Percentiles rank a stretch among this genome's conserved stretches.
Conservation (phyloP, 2,113 vertebrate species). For the Mohoua ochrocephala region DNA sequence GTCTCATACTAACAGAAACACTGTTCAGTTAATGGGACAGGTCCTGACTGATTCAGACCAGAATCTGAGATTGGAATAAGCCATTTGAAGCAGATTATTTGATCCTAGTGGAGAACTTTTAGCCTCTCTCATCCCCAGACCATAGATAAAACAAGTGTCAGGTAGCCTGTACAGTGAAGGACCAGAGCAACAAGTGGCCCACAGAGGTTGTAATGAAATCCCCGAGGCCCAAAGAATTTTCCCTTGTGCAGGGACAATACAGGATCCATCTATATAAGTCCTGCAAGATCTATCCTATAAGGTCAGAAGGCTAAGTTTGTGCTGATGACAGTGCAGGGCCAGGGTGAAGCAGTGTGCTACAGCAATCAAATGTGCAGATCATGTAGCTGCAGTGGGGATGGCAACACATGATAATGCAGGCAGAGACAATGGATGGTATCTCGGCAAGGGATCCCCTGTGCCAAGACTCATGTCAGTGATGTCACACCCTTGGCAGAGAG, state of each 20-base stretch:
- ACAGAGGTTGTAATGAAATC: neutral
- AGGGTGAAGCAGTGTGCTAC: neutral
- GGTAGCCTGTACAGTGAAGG: neutral
- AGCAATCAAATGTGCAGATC: neutral
- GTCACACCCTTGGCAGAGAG: neutral
- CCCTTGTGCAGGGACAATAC: neutral
- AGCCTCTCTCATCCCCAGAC: neutral
- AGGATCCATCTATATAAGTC: neutral
- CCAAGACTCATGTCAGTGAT: neutral
- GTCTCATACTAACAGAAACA: neutral
- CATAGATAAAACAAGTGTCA: neutral
- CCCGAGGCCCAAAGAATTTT: neutral
- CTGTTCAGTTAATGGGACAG: neutral
- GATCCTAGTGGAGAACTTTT: neutral
- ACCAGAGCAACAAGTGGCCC: neutral
- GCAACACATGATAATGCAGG: neutral
- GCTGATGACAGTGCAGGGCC: neutral
- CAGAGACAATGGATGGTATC: neutral
- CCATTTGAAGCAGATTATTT: neutral
- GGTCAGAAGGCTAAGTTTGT: neutral
- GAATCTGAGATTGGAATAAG: neutral
- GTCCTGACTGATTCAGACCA: constrained; percentile 23
- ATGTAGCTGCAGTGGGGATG: neutral
- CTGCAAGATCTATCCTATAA: neutral
- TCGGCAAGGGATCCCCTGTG: neutral